These are phyloP conservation scores for Rotaria sp. DNA, from an alignment of 2,888 invertebrate genomes.

Conservation along the genomic window DNA sequence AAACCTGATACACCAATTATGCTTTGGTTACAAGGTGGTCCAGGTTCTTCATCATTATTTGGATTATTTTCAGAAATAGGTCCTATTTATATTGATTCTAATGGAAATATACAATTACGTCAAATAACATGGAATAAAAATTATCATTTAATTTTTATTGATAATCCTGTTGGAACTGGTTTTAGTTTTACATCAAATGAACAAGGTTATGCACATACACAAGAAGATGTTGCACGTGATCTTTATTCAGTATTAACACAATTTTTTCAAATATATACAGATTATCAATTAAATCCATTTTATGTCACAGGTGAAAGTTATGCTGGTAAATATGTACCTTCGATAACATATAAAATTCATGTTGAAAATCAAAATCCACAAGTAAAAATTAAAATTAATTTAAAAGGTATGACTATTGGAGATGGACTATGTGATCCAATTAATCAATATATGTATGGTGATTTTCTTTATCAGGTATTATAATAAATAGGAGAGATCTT, in stretches of 20 bases:
- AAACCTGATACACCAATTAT: slow-evolving; percentile 50
- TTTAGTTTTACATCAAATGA: neutral
- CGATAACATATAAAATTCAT: slow-evolving; percentile 58
- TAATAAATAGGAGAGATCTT: no score
- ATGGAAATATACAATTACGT: slow-evolving; percentile 48
- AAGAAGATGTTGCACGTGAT: slow-evolving; percentile 29
- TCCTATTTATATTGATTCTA: slow-evolving; percentile 61
- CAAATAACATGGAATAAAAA: slow-evolving; percentile 72
- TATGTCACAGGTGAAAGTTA: slow-evolving; percentile 67
- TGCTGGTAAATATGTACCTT: slow-evolving; percentile 68
- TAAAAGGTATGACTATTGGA: slow-evolving; percentile 51
- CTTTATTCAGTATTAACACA: slow-evolving; percentile 57
- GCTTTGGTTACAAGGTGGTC: slow-evolving; percentile 57
- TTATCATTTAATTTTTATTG: slow-evolving; percentile 76
- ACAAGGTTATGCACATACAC: neutral
- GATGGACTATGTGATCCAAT: slow-evolving; percentile 52
- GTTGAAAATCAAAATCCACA: slow-evolving; percentile 43
- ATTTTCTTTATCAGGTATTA: slow-evolving; percentile 6
- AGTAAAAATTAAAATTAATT: slow-evolving; percentile 46
- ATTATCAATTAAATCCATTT: slow-evolving; percentile 68
- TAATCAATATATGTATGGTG: neutral
- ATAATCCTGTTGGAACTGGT: slow-evolving; percentile 64
- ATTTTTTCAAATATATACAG: slow-evolving; percentile 75
- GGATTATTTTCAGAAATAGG: slow-evolving; percentile 68
- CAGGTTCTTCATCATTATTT: slow-evolving; percentile 55